Evolutionary conservation across 2,113 vertebrate genomes (phyloP), one percentile per base, ranked within the genome.

Genomic region (Larimichthys crocea): DNA sequence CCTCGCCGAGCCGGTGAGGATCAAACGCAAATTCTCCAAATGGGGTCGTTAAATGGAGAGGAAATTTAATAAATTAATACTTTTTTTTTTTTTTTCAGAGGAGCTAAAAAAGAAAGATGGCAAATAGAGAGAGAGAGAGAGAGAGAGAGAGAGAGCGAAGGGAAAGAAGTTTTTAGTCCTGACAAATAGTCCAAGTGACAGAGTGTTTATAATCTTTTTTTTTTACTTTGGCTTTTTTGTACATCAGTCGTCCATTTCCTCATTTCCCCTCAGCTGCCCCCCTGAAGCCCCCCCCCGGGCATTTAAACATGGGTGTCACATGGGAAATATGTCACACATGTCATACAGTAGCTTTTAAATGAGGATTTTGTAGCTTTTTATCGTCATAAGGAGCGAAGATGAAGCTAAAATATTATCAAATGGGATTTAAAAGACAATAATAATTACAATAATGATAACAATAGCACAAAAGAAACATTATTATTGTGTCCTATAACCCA

Each of bases 11-110:
- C 88, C 85, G 86, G 83, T 94, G 91, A 94, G 91, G 91, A 94
- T 95, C 94, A 94, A 93, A 93, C 88, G 86, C 91, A 94, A 92
- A 93, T 95, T 93, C 93, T 90, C 88, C 92, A 94, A 94, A 96
- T 94, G 93, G 93, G 92, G 91, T 93, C 83, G 86, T 95, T 94
- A 95, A 95, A 93, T 90, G 91, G 88, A 92, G 88, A 93, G 91
- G 91, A 95, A 94, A 93, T 94, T 88, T 94, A 91, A 94, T 95
- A 93, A 94, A 94, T 94, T 83, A 89, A 93, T 90, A 86, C 90
- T 74, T 74, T 70, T 61, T 69, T 57, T 74, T 63, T 71, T 66
- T 69, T 56, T 76, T 59, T 63, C 52, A 63, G 55, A 60, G 49
- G 76, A 84, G 76, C 83, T 82, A 67, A 88, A 91, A 89, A 86